Base-by-base conservation (phyloP, 2,113 vertebrate genomes). In the Heloderma charlesbogerti region DNA sequence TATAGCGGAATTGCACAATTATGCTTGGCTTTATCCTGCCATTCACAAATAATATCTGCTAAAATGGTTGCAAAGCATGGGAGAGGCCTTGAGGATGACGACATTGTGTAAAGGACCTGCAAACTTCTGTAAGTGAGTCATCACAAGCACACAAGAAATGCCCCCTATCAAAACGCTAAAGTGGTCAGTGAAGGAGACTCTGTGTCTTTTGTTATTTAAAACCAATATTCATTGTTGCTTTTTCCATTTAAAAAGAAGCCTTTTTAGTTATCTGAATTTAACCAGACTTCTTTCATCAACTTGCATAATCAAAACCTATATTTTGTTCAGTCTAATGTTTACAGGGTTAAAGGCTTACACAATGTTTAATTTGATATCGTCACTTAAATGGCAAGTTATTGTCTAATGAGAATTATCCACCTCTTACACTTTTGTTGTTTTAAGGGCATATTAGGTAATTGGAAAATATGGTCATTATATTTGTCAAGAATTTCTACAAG, bases 351-450 rank as follows among this genome's bases (percentile, higher is more conserved):
- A 95, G 92, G 92, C 92, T 95, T 94, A 95, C 92, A 95, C 95
- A 96, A 94, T 96, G 95, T 96, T 96, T 96, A 96, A 96, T 95
- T 95, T 95, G 95, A 95, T 95, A 96, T 95, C 95, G 95, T 95
- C 95, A 95, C 94, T 27, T 95, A 91, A 96, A 93, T 90, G 89
- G 92, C 91, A 94, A 91, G 94, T 95, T 96, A 95, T 95, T 95
- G 95, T 96, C 95, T 95, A 96, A 95, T 89, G 94, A 96, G 95
- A 96, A 95, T 95, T 94, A 95, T 96, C 94, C 91, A 0, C 93
- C 95, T 96, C 96, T 94, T 87, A 91, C 16, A 94, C 92, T 83
- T 94, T 96, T 95, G 93, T 87, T 93, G 92, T 66, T 95, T 95
- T 90, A 94, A 96, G 93, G 89, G 94, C 86, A 93, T 94, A 94